Evolutionary conservation across 2,888 invertebrate genomes (phyloP).

Genomic region (Heteromyza rotundicornis): DNA sequence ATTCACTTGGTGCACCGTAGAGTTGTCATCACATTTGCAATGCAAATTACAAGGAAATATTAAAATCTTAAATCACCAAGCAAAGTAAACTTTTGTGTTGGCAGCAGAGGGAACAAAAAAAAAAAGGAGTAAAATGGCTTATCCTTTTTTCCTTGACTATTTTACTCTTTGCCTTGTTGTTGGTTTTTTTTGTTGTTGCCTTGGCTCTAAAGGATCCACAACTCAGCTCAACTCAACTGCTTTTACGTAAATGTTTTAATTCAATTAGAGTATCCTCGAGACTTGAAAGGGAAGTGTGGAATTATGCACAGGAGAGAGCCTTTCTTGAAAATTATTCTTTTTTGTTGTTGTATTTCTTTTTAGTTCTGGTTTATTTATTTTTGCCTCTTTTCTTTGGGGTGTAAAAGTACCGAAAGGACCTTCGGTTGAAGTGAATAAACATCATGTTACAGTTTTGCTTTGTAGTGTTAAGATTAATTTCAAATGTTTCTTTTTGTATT

Average conservation of each 20-base stretch:
- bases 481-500: no score
- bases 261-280: constrained; percentile 44
- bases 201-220: constrained; percentile 25
- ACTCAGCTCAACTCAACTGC: constrained; percentile 33
- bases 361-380: no score
- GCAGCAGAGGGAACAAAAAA: constrained; percentile 7
- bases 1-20: no score
- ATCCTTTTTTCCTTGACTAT: constrained; percentile 8
- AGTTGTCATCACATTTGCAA: constrained; percentile 33
- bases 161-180: constrained; percentile 14
- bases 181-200: constrained; percentile 31
- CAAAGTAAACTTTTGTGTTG: neutral
- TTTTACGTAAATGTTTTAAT: constrained; percentile 47
- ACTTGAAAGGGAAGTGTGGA: constrained; percentile 38
- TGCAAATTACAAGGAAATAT: constrained; percentile 49
- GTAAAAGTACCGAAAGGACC: no score
- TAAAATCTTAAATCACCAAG: constrained; percentile 30
- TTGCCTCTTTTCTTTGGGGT: no score
- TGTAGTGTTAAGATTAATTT: no score
- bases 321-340: constrained; percentile 35
- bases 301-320: constrained; percentile 54
- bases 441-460: no score
- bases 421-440: no score
- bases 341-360: no score
- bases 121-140: neutral